A percentile compares a stretch with the other conserved stretches of the same genome.
phyloP scores from a whole-genome alignment of 2,113 vertebrate genomes.

The Etia nguti region DNA sequence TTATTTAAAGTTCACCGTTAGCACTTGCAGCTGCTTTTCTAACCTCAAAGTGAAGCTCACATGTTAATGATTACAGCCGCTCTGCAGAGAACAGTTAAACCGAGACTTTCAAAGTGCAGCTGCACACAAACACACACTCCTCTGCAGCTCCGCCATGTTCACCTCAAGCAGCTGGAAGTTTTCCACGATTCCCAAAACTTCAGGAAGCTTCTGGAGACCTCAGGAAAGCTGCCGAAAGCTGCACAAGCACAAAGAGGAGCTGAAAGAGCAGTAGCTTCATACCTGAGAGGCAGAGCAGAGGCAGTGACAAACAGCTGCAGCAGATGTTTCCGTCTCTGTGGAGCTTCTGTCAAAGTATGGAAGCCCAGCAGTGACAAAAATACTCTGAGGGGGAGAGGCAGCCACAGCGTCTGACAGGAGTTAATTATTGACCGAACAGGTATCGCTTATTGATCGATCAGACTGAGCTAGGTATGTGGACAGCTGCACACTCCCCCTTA shows the following conservation, averaged over 20 bases:
- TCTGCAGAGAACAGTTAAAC: background rate
- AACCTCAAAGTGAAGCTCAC: background rate
- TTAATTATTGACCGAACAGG: background rate
- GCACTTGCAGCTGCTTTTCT: background rate
- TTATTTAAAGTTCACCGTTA: background rate
- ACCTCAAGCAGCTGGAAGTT: background rate
- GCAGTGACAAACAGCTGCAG: background rate
- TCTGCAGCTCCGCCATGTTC: background rate
- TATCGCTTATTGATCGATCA: background rate
- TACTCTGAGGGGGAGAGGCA: background rate
- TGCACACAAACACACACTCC: background rate
- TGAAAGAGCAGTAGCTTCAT: background rate
- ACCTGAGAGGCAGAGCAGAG: background rate
- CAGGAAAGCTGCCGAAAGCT: background rate
- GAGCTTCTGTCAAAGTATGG: background rate
- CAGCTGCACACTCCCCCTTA: background rate
- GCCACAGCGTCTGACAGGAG: background rate
- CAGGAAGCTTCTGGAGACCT: background rate
- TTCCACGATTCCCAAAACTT: background rate
- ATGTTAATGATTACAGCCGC: background rate
- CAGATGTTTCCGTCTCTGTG: background rate
- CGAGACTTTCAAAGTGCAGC: background rate
- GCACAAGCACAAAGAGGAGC: background rate
- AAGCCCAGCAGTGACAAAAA: background rate
- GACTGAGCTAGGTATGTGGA: background rate